A percentile compares a stretch with the other conserved stretches of the same genome.
Conservation (phyloP, 2,888 invertebrate genomes). For the Dolichomitus sp. region DNA sequence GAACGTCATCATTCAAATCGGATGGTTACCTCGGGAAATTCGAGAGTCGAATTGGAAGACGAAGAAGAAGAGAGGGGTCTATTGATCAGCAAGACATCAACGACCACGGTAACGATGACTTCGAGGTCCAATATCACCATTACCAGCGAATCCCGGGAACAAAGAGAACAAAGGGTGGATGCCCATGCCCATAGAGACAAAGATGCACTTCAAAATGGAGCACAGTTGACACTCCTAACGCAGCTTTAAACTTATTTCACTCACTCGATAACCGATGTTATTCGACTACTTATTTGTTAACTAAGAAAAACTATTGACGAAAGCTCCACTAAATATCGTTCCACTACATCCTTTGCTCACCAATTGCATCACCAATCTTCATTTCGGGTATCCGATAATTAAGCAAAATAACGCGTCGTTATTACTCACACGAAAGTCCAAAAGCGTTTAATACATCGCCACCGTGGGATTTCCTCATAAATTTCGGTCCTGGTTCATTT, state of each 20-base stretch:
- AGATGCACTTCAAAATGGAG: slow-evolving; percentile 77
- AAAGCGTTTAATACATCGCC: no score
- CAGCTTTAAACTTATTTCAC: slow-evolving; percentile 72
- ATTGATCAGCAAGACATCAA: slow-evolving; percentile 87
- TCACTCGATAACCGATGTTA: no score
- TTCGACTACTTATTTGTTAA: no score
- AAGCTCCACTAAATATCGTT: no score
- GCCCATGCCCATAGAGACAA: slow-evolving; percentile 68
- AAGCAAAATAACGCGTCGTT: no score
- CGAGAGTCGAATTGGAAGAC: slow-evolving; percentile 82
- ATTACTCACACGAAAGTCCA: no score
- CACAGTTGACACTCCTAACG: slow-evolving; percentile 79
- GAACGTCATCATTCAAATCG: slow-evolving; percentile 80
- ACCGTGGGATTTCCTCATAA: not conserved
- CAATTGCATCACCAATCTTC: no score
- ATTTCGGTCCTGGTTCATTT: not conserved
- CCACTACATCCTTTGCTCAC: no score
- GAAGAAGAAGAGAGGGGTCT: slow-evolving; percentile 87
- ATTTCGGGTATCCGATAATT: no score
- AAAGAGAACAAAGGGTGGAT: slow-evolving; percentile 71
- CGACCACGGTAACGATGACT: slow-evolving; percentile 88
- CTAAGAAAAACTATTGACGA: no score
- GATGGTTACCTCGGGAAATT: slow-evolving; percentile 74
- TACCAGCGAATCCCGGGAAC: slow-evolving; percentile 76
- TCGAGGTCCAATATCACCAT: slow-evolving; percentile 87